These are phyloP conservation scores for Drosophila anomalata DNA, from an alignment of 2,888 invertebrate genomes.

Conservation along the genomic window DNA sequence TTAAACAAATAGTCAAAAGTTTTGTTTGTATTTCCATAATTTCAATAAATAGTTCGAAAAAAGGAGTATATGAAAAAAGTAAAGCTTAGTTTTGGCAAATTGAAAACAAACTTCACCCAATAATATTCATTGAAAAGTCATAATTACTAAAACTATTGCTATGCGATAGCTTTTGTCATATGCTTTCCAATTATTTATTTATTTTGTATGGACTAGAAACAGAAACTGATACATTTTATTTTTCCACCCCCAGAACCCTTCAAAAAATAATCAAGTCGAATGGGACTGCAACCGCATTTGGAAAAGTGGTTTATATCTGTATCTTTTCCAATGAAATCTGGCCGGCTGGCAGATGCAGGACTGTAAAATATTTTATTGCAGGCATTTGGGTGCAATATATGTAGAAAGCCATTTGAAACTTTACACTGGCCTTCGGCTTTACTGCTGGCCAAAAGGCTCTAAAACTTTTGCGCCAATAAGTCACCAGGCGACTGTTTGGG, in stretches of 20 bases:
- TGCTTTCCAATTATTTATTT: not conserved
- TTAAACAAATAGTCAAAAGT: no score
- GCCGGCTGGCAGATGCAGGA: conserved; percentile 27
- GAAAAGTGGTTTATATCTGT: conserved; percentile 6
- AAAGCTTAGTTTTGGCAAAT: not conserved
- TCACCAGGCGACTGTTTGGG: conserved; percentile 40
- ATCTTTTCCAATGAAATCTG: conserved; percentile 27
- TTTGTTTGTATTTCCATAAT: no score
- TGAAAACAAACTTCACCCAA: not conserved
- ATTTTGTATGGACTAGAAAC: not conserved
- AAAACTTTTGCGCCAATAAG: conserved; percentile 59
- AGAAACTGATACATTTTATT: conserved; percentile 3
- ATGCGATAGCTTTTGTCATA: not conserved
- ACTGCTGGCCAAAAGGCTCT: conserved; percentile 19
- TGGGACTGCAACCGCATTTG: conserved; percentile 8
- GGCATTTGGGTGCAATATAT: conserved; percentile 57
- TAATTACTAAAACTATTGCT: not conserved
- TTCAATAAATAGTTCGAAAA: no score
- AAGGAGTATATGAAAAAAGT: no score
- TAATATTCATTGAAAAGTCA: not conserved
- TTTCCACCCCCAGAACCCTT: not conserved
- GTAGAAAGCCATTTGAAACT: conserved; percentile 23
- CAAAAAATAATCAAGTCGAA: conserved; percentile 1
- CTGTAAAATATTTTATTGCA: conserved; percentile 57
- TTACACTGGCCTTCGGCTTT: conserved; percentile 37